A percentile compares a stretch with the other conserved stretches of the same genome.
Evolutionary conservation across 2,888 invertebrate species (phyloP).

Genomic region (Sipunculus nudus): DNA sequence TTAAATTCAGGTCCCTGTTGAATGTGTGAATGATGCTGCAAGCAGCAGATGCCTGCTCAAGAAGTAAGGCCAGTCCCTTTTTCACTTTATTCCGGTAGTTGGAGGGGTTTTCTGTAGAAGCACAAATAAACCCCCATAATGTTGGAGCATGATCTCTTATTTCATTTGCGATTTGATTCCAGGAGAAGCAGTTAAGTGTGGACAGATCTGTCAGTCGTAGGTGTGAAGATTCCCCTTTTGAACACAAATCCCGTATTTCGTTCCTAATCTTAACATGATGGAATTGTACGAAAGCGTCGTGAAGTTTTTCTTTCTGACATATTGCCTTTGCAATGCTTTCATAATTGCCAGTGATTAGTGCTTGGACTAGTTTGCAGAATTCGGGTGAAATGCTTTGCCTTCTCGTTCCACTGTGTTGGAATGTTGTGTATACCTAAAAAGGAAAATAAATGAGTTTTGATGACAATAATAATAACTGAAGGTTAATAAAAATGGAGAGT

Average conservation of each 20-base stretch:
- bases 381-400: no score
- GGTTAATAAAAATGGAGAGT: no score
- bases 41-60: not conserved
- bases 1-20: not conserved
- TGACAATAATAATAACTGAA: no score
- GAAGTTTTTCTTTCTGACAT: no score
- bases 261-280: no score
- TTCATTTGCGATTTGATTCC: not conserved
- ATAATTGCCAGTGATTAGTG: no score
- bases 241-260: not conserved
- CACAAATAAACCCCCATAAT: not conserved
- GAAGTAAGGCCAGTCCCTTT: not conserved
- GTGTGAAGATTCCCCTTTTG: not conserved
- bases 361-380: no score
- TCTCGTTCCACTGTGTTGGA: no score
- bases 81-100: not conserved
- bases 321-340: no score
- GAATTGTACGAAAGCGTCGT: no score
- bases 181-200: not conserved
- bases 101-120: not conserved
- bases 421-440: no score
- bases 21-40: not conserved
- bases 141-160: not conserved
- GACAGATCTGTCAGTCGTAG: not conserved
- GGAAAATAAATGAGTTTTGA: no score